Percentiles rank a stretch among this genome's conserved stretches.
Evolutionary conservation across 2,113 vertebrate genomes (phyloP).

Genomic region (Spilogale gracilis): DNA sequence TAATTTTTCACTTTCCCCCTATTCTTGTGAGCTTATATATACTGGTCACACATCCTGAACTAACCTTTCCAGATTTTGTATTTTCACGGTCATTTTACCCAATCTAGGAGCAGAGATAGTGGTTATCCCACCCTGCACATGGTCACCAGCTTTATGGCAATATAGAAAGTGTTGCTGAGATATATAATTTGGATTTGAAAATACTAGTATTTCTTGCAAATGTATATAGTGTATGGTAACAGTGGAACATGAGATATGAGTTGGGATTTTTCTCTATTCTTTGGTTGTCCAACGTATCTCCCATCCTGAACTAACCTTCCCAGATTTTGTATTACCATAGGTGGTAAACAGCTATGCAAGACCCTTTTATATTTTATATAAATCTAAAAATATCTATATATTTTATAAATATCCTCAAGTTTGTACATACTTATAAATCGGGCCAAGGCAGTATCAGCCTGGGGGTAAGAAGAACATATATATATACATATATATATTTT

Average conservation of each 20-base stretch:
- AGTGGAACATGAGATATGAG: not conserved
- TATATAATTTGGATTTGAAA: not conserved
- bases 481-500: conserved; percentile 23
- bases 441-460: not conserved
- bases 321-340: not conserved
- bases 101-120: not conserved
- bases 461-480: not conserved
- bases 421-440: not conserved
- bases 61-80: not conserved
- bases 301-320: not conserved
- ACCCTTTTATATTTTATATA: too few relatives aligned
- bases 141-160: not conserved
- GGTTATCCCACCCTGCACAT: not conserved
- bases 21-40: not conserved
- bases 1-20: not conserved
- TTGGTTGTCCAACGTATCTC: not conserved
- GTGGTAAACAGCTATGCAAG: not conserved
- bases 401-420: too few relatives aligned
- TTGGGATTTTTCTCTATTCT: not conserved
- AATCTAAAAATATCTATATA: too few relatives aligned
- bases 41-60: not conserved
- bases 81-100: not conserved
- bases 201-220: not conserved
- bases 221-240: not conserved
- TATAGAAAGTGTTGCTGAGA: not conserved